phyloP scores from a whole-genome alignment of 2,113 vertebrate genomes.

The Oxygymnocypris stewartii region DNA sequence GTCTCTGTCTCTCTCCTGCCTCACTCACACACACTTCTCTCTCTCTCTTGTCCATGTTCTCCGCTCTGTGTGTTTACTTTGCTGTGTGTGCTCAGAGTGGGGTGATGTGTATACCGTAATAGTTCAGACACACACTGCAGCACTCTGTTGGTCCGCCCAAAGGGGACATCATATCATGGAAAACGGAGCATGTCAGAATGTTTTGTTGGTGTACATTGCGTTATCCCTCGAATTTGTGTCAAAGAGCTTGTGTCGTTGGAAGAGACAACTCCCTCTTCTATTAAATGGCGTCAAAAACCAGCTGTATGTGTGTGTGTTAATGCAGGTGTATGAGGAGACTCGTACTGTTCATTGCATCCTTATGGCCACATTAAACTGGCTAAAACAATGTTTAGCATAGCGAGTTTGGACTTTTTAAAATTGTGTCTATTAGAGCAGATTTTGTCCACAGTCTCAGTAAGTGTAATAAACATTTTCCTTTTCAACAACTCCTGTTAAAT shows the following conservation, averaged over 20 bases:
- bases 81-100: conserved; percentile 53
- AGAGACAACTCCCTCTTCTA: not conserved
- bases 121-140: conserved; percentile 50
- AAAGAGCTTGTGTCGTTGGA: conserved; percentile 24
- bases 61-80: conserved; percentile 23
- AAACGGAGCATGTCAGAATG: conserved; percentile 52
- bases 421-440: too few species aligned
- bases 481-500: not conserved
- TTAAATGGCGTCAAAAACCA: not conserved
- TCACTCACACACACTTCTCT: not conserved
- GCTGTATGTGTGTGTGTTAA: conserved; percentile 44
- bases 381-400: not conserved
- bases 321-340: conserved; percentile 22
- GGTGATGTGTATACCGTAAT: conserved; percentile 61
- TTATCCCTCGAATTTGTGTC: conserved; percentile 59
- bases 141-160: conserved; percentile 54
- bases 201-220: conserved; percentile 43
- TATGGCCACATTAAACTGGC: not conserved
- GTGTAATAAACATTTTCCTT: not conserved
- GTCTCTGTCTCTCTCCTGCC: not conserved
- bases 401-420: too few species aligned
- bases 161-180: conserved; percentile 68
- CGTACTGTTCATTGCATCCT: not conserved
- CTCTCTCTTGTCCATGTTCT: not conserved
- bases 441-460: not conserved